Conservation (phyloP, 2,888 invertebrate species). For the Andricus curvator region DNA sequence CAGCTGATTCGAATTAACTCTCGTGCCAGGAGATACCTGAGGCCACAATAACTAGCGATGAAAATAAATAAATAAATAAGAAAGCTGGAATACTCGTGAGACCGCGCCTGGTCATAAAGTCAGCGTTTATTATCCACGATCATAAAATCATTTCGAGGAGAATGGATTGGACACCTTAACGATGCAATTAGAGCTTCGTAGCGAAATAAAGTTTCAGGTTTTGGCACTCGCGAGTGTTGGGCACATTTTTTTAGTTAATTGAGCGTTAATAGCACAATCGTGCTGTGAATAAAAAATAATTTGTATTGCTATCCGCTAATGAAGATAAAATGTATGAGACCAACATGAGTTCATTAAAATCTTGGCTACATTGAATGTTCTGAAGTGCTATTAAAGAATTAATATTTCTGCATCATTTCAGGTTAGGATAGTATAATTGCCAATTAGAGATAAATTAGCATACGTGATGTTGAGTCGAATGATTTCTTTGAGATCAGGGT, state of each 20-base stretch:
- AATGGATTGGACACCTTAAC: slow-evolving; percentile 28
- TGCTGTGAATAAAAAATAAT: not conserved
- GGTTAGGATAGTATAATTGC: too few relatives aligned
- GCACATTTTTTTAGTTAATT: not conserved
- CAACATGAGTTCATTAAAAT: not conserved
- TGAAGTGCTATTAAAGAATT: too few relatives aligned
- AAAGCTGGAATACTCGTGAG: slow-evolving; percentile 17
- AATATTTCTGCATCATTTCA: not conserved
- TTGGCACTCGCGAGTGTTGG: not conserved
- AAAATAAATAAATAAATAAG: slow-evolving; percentile 38
- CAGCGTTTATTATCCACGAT: slow-evolving; percentile 10
- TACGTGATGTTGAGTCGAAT: too few relatives aligned
- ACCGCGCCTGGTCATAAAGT: slow-evolving; percentile 16
- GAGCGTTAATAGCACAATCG: not conserved
- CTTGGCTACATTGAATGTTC: not conserved
- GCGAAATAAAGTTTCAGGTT: slow-evolving; percentile 15
- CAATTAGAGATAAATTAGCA: too few relatives aligned
- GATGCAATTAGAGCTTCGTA: slow-evolving; percentile 26
- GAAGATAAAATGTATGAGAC: not conserved
- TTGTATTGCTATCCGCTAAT: not conserved
- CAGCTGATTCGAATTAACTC: slow-evolving; percentile 63
- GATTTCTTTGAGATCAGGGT: too few relatives aligned
- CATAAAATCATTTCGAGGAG: slow-evolving; percentile 23
- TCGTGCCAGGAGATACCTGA: slow-evolving; percentile 47
- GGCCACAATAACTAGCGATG: slow-evolving; percentile 37